Percentiles rank a stretch among this genome's conserved stretches.
Evolutionary conservation across 2,797 vertebrate species (phyloP).

Genomic region (Glyptemys insculpta): DNA sequence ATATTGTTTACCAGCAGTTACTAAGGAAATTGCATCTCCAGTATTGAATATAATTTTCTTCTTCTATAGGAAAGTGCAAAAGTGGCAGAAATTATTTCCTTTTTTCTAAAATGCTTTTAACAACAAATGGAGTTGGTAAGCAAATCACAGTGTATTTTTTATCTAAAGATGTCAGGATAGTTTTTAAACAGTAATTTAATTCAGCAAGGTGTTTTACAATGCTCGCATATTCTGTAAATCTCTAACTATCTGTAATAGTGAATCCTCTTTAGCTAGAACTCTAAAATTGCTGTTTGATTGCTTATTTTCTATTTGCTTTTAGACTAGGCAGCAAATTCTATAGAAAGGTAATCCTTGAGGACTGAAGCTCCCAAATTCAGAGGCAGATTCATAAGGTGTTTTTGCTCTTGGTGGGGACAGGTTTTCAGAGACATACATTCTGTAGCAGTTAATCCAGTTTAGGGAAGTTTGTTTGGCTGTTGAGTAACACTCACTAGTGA

Average conservation of each 20-base stretch:
- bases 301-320: constrained; percentile 54
- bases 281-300: neutral
- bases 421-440: neutral
- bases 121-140: neutral
- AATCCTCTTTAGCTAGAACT: neutral
- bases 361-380: neutral
- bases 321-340: constrained; percentile 45
- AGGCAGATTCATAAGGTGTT: neutral
- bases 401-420: neutral
- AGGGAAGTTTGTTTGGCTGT: neutral
- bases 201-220: neutral
- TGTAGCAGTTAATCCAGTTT: neutral
- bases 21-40: neutral
- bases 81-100: neutral
- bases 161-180: neutral
- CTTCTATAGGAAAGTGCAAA: neutral
- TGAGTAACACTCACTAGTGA: neutral
- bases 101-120: neutral
- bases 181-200: neutral
- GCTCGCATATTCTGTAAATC: neutral
- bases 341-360: neutral
- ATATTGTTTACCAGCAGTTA: neutral
- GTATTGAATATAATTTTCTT: neutral
- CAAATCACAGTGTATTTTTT: neutral
- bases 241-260: neutral